A percentile compares a stretch with the other conserved stretches of the same genome.
phyloP scores from a whole-genome alignment of 2,797 vertebrate genomes.

The Melanotaenia parkinsoni region DNA sequence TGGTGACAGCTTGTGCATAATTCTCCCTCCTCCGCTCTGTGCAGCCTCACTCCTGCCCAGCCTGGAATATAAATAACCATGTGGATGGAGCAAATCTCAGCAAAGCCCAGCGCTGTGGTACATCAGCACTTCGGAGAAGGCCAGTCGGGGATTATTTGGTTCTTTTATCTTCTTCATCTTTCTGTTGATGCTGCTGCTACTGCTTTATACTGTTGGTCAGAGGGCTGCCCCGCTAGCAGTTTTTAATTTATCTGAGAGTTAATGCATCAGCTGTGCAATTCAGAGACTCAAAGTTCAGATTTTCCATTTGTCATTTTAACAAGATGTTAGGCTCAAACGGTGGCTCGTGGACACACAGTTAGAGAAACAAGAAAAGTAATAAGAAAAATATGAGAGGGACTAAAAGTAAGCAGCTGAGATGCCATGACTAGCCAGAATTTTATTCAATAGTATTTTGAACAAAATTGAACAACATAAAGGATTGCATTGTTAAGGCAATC shows the following conservation, averaged over 20 bases:
- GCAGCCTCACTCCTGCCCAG: slow-evolving; percentile 53
- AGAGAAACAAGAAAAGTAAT: background rate
- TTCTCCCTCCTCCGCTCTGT: slow-evolving; percentile 50
- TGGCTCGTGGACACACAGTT: background rate
- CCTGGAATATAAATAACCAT: slow-evolving; percentile 72
- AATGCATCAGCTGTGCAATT: slow-evolving; percentile 13
- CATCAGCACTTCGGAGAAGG: slow-evolving; percentile 57
- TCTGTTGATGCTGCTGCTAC: slow-evolving; percentile 25
- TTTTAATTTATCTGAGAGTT: slow-evolving; percentile 18
- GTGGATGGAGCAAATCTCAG: slow-evolving; percentile 63
- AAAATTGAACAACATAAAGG: background rate
- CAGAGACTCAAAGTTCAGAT: slow-evolving; percentile 1
- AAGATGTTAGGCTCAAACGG: slow-evolving; percentile 11
- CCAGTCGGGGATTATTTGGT: slow-evolving; percentile 46
- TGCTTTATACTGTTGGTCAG: slow-evolving; percentile 45
- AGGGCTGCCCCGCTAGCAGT: slow-evolving; percentile 52
- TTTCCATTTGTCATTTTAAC: slow-evolving; percentile 5
- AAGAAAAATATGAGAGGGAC: background rate
- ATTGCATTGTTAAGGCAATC: background rate
- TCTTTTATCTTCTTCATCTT: slow-evolving; percentile 40
- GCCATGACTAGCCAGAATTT: no score
- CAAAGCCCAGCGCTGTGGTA: slow-evolving; percentile 44
- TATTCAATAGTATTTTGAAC: no score
- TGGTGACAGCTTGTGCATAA: slow-evolving; percentile 62
- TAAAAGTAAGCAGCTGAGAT: background rate